Evolutionary conservation across 2,888 invertebrate species (phyloP), one percentile per base, ranked within the genome.

Genomic region (Platypus cylindrus): DNA sequence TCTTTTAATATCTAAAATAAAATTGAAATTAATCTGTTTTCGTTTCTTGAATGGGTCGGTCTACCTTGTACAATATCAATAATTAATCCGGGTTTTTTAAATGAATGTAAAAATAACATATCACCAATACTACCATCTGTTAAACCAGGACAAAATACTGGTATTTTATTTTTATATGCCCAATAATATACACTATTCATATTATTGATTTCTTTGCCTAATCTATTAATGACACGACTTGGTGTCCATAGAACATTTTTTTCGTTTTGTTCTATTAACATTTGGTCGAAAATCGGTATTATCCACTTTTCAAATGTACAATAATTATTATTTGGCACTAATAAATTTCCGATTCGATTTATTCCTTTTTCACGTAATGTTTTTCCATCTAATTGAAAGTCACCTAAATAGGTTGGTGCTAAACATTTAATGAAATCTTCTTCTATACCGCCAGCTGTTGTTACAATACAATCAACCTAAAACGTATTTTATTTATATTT

Each of bases 341-440:
- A 66, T 26, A 99, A 70, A 64, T 99, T 99, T 22, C 90, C 89
- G 45, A 70, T 71, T 24, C 70, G 58, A 60, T 94, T 94, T 33
- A 94, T 79, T 12, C 91, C 98, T 33, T 78, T 74, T 9, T 84
- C 78, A 33, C 95, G 68, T 12, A 95, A 67, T 30, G 67, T 64
- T 59, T 75, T 75, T 0, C 94, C 95, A 47, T 75, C 73, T 34
- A 94, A 66, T 53, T 77, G 66, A 56, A 95, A 97, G 52, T 91
- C 86, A 0, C 97, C 98, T 32, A 98, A 58, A 51, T 75, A 94
- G 0, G 95, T 97, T 0, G 93, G 87, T 2, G 89, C 90, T 34
- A 99, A 67, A 58, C 98, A 98, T 67, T 99, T 99, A 26, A 99
- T 98, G 28, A 98, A 76, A 65, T 99, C 98, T 64, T 99, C 98